Evolutionary conservation across 1,140 invertebrate species (phyloP).

Genomic region (Drosophila bipectinata): DNA sequence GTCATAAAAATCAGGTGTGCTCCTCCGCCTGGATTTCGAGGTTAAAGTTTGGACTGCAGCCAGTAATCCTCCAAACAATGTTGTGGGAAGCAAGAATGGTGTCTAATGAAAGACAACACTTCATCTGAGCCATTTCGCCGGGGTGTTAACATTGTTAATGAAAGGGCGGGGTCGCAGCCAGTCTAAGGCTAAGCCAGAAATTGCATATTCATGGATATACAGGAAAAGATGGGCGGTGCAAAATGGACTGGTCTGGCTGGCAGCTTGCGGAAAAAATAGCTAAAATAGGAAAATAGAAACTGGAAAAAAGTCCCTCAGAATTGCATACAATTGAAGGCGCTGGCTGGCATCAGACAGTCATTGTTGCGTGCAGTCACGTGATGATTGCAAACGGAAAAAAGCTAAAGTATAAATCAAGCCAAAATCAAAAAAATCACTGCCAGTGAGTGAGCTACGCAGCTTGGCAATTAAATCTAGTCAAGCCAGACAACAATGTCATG

Average conservation of each 20-base stretch:
- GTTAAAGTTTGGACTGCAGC: constrained; percentile 33
- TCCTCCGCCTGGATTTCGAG: constrained; percentile 18
- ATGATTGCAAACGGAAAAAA: constrained; percentile 15
- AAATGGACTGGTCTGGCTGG: constrained; percentile 26
- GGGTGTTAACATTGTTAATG: constrained; percentile 47
- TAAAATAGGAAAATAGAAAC: constrained; percentile 20
- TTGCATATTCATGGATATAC: constrained; percentile 42
- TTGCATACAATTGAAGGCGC: constrained; percentile 45
- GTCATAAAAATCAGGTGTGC: constrained; percentile 40
- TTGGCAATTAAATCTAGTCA: constrained; percentile 56
- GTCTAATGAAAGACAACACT: constrained; percentile 20
- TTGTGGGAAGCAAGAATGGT: constrained; percentile 13
- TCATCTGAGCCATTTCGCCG: constrained; percentile 3
- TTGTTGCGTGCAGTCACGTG: constrained; percentile 57
- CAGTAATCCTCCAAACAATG: neutral
- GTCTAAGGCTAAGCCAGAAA: constrained; percentile 29
- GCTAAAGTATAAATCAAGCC: constrained; percentile 25
- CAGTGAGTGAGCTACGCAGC: constrained; percentile 53
- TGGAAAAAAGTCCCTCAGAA: constrained; percentile 41
- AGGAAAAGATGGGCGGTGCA: constrained; percentile 39
- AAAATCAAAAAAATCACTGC: constrained; percentile 4
- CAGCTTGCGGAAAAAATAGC: constrained; percentile 27
- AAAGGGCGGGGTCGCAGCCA: constrained; percentile 22
- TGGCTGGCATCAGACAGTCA: constrained; percentile 7
- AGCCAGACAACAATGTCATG: constrained; percentile 45